Conservation (phyloP, 2,113 vertebrate genomes). For the Protobothrops mucrosquamatus region DNA sequence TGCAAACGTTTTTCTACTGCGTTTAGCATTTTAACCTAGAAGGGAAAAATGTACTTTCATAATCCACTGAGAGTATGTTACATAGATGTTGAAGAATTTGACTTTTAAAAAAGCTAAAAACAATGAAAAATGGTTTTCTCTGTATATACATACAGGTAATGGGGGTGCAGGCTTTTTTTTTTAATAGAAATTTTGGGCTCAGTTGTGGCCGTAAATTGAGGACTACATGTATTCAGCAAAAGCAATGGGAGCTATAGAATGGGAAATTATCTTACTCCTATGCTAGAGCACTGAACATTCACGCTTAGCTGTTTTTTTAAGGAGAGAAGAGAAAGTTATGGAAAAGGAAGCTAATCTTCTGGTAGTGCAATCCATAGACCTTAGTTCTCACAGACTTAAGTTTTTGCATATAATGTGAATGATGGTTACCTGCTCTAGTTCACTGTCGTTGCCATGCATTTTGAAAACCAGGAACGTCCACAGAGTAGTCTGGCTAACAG, state of each 20-base stretch:
- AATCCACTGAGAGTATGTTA: background rate
- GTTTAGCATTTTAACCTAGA: constrained; percentile 42
- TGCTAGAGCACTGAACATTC: background rate
- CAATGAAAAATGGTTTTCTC: background rate
- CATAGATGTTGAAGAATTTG: background rate
- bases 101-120: background rate
- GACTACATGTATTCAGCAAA: background rate
- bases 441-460: too few species aligned
- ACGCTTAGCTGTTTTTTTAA: background rate
- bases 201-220: too few species aligned
- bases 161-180: background rate
- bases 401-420: background rate
- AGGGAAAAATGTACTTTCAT: constrained; percentile 44
- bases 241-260: background rate
- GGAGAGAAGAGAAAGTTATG: background rate
- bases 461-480: too few species aligned
- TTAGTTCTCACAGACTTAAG: background rate
- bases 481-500: too few species aligned
- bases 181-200: background rate
- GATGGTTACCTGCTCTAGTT: background rate
- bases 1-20: background rate
- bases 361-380: background rate
- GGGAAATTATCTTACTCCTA: background rate
- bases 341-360: background rate
- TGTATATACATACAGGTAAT: background rate